Base-by-base conservation (phyloP, 2,113 vertebrate genomes). In the Misgurnus mizolepis region DNA sequence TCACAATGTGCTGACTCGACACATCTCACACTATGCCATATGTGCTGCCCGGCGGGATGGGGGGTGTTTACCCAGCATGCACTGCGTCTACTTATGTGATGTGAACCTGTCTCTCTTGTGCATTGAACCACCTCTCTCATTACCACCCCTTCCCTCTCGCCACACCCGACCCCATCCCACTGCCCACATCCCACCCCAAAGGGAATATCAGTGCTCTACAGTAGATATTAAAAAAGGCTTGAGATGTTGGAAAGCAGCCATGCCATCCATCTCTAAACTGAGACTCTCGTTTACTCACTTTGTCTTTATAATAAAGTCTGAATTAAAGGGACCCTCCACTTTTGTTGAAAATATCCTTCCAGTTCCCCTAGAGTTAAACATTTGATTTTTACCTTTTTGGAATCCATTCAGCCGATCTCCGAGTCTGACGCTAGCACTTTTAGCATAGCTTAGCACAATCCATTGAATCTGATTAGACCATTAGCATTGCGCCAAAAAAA, bases 61-160 rank as follows among this genome's bases (percentile, higher is more conserved):
- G 27, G 27, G 27, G 27, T 34, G 27, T 34, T 45, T n/a, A 73
- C 80, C 71, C 55, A 60, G 70, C 70, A 7, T 17, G 17, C 70
- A 6, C 1, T 9, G n/a, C 4, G 40, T 58, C 53, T 58, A 43
- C 17, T 4, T 9, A 56, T 72, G 43, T 60, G 55, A 74, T 74
- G 55, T 61, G 71, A 61, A 61, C n/a, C 40, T 61, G 55, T 74
- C 71, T 18, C 55, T 4, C 2, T 10, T 56, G 71, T 45, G 55
- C 71, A 74, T 74, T 74, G 60, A 74, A 60, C 55, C 71, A 61
- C 71, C 76, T 70, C 78, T 73, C 78, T 82, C 83, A 80, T 72
- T 82, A 69, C 58, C 53, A 34, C 41, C 40, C 22, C 18, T 58
- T 80, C 56, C 43, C 78, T 55, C 18, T 58, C 40, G 50, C 70